phyloP scores from a whole-genome alignment of 2,797 vertebrate species.

The Dryobates pubescens region DNA sequence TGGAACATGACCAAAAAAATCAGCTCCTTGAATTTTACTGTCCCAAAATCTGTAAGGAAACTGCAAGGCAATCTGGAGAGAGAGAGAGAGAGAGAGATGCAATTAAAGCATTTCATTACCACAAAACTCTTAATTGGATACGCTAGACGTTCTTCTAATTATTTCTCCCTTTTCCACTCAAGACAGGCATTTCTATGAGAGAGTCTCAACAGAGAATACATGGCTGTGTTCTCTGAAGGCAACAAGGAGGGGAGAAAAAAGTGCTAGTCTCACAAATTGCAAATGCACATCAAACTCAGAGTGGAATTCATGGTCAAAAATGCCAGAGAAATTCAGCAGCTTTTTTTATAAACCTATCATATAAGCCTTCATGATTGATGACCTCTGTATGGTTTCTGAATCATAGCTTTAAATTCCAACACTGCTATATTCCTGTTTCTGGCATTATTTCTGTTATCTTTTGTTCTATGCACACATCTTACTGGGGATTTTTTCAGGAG shows the following conservation, averaged over 20 bases:
- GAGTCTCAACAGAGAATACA: neutral
- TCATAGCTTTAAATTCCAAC: neutral
- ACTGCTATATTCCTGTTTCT: neutral
- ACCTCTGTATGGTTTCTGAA: neutral
- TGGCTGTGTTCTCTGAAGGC: neutral
- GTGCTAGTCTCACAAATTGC: neutral
- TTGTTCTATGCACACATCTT: neutral
- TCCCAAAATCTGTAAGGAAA: conserved; percentile 98
- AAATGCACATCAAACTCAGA: neutral
- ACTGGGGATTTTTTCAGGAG: neutral
- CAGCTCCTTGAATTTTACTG: conserved; percentile 92
- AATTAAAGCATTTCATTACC: neutral
- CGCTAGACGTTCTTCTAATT: neutral
- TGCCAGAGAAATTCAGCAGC: neutral
- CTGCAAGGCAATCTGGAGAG: conserved; percentile 89
- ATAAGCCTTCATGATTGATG: neutral
- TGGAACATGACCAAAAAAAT: conserved; percentile 94
- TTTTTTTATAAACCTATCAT: neutral
- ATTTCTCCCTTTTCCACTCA: neutral
- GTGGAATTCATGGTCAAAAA: neutral
- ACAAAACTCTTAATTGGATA: neutral
- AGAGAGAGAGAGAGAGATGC: neutral
- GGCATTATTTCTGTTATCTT: neutral
- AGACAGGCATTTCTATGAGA: neutral
- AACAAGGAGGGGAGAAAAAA: neutral